A percentile compares a stretch with the other conserved stretches of the same genome.
These are phyloP conservation scores for Porites lobata DNA, from an alignment of 92 coral and sea anemone genomes.

Conservation along the genomic window DNA sequence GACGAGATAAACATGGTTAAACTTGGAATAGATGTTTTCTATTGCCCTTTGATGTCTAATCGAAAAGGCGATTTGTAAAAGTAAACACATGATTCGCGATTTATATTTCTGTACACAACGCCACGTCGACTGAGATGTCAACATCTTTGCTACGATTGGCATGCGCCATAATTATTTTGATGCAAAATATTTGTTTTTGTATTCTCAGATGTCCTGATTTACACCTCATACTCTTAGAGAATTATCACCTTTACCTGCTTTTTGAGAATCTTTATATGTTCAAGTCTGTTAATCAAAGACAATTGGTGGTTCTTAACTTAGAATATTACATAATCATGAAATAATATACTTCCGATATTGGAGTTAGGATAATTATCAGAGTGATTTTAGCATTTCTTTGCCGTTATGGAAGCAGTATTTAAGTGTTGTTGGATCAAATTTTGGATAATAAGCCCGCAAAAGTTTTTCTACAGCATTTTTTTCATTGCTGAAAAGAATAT, in stretches of 20 bases:
- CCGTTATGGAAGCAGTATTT: background rate
- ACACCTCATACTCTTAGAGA: background rate
- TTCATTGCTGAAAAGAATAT: too few species aligned
- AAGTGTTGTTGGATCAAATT: background rate
- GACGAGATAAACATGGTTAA: slow-evolving; percentile 9
- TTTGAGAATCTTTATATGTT: background rate
- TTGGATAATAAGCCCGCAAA: background rate
- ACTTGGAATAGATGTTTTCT: background rate
- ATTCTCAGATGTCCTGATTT: background rate
- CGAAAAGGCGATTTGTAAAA: background rate
- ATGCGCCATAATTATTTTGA: background rate
- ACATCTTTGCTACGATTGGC: background rate
- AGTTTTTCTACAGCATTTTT: too few species aligned
- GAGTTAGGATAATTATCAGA: background rate
- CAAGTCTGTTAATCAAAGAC: background rate
- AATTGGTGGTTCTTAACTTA: background rate
- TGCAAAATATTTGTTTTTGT: background rate
- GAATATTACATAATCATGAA: background rate
- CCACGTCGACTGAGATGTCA: slow-evolving; percentile 28
- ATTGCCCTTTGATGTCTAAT: background rate
- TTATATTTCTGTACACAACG: background rate
- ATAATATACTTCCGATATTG: background rate
- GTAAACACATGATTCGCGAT: background rate
- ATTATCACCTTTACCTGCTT: background rate
- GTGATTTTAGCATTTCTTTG: background rate